Base-by-base conservation (phyloP, 2,797 vertebrate genomes). In the Myripristis murdjan region DNA sequence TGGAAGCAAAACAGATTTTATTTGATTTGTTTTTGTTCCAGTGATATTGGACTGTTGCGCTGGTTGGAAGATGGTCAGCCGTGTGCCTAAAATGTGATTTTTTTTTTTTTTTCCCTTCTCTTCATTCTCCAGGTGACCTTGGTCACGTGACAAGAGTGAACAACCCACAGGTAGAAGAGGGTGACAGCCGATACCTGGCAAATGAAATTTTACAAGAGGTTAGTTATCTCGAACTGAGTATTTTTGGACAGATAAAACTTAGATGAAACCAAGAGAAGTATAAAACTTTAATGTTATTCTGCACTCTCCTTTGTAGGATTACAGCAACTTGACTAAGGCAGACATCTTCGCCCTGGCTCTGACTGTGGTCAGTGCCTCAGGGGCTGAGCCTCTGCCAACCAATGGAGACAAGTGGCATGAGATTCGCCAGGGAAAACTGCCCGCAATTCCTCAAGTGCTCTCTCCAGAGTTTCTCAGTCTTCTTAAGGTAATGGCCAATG, bases 121-220 rank as follows among this genome's bases (percentile, higher is more conserved):
- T 65, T 47, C 67, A 4, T 55, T 41, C 20, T n/a, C 26, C 80
- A 99, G 98, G 98, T 87, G 98, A 99, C 85, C 96, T 99, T 18
- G 98, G 98, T 65, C 98, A 99, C 71, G 98, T 99, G 75, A 99
- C 98, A 15, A 94, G 96, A 61, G 94, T 96, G 47, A 97, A 94
- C 73, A 98, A 98, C 89, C 98, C 97, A 14, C 98, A 99, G 31
- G 98, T 99, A 43, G 98, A 99, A 81, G 98, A 99, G 83, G 98
- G 98, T 0, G 98, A 99, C 91, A 99, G 98, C 88, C 93, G 98
- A 82, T 99, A 96, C 54, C 88, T 99, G 89, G 97, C 98, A 37
- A 99, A 99, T 87, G 98, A 99, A 94, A 95, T 99, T 79, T 94
- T 99, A 44, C 98, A 99, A 81, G 98, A 99, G 97, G 98, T 99